Evolutionary conservation across 1,140 invertebrate genomes (phyloP).

Genomic region (Cardiocondyla obscurior): DNA sequence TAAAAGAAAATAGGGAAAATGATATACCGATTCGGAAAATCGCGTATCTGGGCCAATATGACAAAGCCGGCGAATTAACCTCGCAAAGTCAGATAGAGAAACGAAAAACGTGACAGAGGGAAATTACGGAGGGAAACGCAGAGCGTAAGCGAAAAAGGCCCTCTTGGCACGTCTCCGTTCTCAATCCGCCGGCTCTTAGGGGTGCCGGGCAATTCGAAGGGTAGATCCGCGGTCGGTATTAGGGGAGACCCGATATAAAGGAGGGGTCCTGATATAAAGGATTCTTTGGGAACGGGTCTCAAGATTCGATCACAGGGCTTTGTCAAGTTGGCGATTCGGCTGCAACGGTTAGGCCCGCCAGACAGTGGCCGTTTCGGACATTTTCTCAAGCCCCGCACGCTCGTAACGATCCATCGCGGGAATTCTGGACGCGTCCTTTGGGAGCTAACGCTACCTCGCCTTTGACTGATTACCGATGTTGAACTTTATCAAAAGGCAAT

Average conservation of each 20-base stretch:
- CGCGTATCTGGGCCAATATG: not conserved
- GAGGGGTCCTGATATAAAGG: slow-evolving; percentile 79
- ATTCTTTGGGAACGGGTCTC: slow-evolving; percentile 82
- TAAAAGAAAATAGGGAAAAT: no score
- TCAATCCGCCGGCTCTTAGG: slow-evolving; percentile 65
- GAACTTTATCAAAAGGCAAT: slow-evolving; percentile 17
- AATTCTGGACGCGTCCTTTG: slow-evolving; percentile 34
- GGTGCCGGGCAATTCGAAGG: slow-evolving; percentile 66
- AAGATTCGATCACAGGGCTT: slow-evolving; percentile 83
- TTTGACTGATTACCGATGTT: slow-evolving; percentile 12
- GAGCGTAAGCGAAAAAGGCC: slow-evolving; percentile 12
- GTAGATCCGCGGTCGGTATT: slow-evolving; percentile 71
- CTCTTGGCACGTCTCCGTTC: slow-evolving; percentile 47
- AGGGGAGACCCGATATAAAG: slow-evolving; percentile 70
- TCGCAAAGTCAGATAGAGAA: not conserved
- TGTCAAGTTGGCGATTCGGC: slow-evolving; percentile 67
- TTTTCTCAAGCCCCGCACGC: slow-evolving; percentile 61
- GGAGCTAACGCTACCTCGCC: slow-evolving; percentile 37
- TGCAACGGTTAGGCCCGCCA: slow-evolving; percentile 61
- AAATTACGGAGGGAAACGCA: slow-evolving; percentile 3
- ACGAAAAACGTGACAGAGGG: not conserved
- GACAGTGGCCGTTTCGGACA: slow-evolving; percentile 50
- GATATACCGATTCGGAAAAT: not conserved
- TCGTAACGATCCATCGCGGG: slow-evolving; percentile 42
- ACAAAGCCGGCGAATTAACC: slow-evolving; percentile 2